Evolutionary conservation across 23 tunicate species (phyloP).

Genomic region (Halocynthia aurantium): DNA sequence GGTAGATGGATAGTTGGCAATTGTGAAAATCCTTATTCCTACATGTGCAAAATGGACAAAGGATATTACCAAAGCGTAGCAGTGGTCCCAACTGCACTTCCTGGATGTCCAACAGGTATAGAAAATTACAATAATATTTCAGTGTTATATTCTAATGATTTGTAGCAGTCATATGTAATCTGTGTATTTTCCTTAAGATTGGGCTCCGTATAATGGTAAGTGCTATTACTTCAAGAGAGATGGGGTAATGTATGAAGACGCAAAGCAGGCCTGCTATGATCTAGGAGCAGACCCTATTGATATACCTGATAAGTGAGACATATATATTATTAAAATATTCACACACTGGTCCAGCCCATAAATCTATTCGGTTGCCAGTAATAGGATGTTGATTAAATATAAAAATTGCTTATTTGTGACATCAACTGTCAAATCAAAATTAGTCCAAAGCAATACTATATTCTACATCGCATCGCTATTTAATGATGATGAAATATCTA

Average conservation of each 20-base stretch:
- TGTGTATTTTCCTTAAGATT: slow-evolving; percentile 28
- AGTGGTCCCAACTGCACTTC: slow-evolving; percentile 54
- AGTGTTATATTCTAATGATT: no score
- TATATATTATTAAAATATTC: not conserved
- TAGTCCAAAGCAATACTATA: not conserved
- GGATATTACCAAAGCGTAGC: slow-evolving; percentile 52
- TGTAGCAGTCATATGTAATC: no score
- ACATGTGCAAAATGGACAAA: slow-evolving; percentile 67
- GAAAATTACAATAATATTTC: no score
- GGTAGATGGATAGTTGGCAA: slow-evolving; percentile 68
- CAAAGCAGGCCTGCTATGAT: slow-evolving; percentile 38
- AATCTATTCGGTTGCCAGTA: not conserved
- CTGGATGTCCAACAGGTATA: slow-evolving; percentile 72
- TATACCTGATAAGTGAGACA: slow-evolving; percentile 59
- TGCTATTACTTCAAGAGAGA: slow-evolving; percentile 72
- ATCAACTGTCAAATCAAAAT: not conserved
- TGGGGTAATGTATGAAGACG: slow-evolving; percentile 31
- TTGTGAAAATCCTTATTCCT: slow-evolving; percentile 46
- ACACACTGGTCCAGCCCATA: no score
- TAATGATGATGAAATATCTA: no score
- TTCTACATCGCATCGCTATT: not conserved
- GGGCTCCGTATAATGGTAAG: slow-evolving; percentile 55
- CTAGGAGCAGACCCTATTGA: slow-evolving; percentile 50
- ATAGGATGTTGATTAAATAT: not conserved
- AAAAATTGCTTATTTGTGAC: not conserved